phyloP scores from a whole-genome alignment of 2,888 invertebrate genomes.

The Troides helena region DNA sequence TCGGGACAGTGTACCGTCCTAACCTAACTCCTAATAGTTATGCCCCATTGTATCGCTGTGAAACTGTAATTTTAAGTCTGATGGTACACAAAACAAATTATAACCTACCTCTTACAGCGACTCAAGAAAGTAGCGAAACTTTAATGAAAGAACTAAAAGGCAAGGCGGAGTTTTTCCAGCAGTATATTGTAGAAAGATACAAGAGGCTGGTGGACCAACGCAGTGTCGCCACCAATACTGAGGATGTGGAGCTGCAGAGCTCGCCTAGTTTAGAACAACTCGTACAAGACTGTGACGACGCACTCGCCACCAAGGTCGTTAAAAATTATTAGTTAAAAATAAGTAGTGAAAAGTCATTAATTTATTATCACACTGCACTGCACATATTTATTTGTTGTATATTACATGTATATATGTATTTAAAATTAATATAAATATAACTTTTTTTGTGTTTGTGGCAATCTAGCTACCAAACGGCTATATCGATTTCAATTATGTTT shows the following conservation, averaged over 20 bases:
- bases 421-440: neutral
- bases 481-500: too few relatives aligned
- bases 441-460: neutral
- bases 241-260: slow-evolving; percentile 37
- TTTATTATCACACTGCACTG: neutral
- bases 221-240: slow-evolving; percentile 60
- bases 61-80: neutral
- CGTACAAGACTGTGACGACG: slow-evolving; percentile 59
- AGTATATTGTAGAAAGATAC: slow-evolving; percentile 81
- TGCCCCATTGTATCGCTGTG: neutral
- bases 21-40: neutral
- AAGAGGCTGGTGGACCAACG: slow-evolving; percentile 58
- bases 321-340: neutral
- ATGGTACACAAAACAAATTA: neutral
- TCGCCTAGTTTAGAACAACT: slow-evolving; percentile 39
- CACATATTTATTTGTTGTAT: too few relatives aligned
- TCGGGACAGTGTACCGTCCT: too few relatives aligned
- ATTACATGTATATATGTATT: neutral
- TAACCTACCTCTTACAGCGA: slow-evolving; percentile 44
- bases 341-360: neutral
- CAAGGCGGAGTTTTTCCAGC: slow-evolving; percentile 83
- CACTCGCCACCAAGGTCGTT: slow-evolving; percentile 52
- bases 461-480: neutral
- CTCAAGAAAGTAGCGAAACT: slow-evolving; percentile 79
- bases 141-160: slow-evolving; percentile 81